A percentile compares a stretch with the other conserved stretches of the same genome.
Conservation (phyloP, 2,888 invertebrate genomes). For the Callimorpha dominula region DNA sequence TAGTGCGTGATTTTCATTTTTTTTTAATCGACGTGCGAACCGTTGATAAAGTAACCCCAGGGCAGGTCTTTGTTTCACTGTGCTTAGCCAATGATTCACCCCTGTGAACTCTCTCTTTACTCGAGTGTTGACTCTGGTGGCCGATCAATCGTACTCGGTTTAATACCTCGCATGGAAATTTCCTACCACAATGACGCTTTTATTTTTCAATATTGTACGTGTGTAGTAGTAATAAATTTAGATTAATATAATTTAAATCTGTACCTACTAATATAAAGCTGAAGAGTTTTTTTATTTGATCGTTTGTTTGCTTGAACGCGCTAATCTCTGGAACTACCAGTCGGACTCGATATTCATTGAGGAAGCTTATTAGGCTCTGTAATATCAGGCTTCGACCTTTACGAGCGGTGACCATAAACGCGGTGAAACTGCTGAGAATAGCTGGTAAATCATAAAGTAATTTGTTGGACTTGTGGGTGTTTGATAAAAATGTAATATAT, state of each 20-base stretch:
- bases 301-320: not conserved
- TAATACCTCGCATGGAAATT: conserved; percentile 21
- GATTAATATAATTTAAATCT: not conserved
- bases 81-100: conserved; percentile 29
- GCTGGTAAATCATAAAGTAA: too few relatives aligned
- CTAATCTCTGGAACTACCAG: not conserved
- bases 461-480: too few relatives aligned
- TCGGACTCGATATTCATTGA: too few relatives aligned
- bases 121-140: conserved; percentile 42
- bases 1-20: conserved; percentile 6
- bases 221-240: too few relatives aligned
- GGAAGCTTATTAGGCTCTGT: too few relatives aligned
- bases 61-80: conserved; percentile 35
- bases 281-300: not conserved
- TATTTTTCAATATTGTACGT: not conserved
- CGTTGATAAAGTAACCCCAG: conserved; percentile 33
- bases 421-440: too few relatives aligned
- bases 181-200: not conserved
- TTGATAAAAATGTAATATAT: too few relatives aligned
- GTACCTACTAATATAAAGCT: not conserved
- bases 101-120: conserved; percentile 26
- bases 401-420: too few relatives aligned
- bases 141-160: conserved; percentile 36
- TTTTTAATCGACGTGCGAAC: conserved; percentile 18
- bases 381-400: too few relatives aligned